Base-by-base conservation (phyloP, 2,888 invertebrate species). In the Drosophila imparisetae region DNA sequence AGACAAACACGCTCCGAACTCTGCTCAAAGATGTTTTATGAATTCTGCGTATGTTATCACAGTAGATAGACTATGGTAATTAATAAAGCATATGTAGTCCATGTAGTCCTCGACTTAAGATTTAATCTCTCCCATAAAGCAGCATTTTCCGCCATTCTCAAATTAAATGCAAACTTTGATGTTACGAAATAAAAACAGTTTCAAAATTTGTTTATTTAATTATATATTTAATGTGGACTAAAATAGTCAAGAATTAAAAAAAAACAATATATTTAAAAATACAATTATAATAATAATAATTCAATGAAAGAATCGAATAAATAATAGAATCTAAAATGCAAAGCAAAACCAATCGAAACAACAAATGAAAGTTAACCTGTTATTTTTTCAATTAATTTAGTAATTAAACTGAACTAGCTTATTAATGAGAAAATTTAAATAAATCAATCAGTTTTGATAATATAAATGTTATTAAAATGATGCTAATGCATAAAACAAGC, bases 1-100 rank as follows among this genome's bases (percentile, higher is more conserved):
- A 58, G 76, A 62, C 78, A 75, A 66, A 71, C 72, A 59, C 32
- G 27, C 27, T 15, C 7, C 3, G 15, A 30, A 15, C 40, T 42
- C 18, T 11, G 34, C 38, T 38, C 53, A 53, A 76, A 67, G 49
- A 49, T 53, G 52, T 34, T 15, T 21, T 38, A 11, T 30, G 32
- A 57, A 66, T 62, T 40, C 24, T 13, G 8, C n/a, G 30, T 6
- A 6, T 30, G n/a, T 34, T 54, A 48, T 54, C 38, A 11, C 18
- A 48, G 32, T 24, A 27, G 8, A 21, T 42, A 11, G 11, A 3
- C 36, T 21, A 52, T 52, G 36, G n/a, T 58, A 67, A 67, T 67
- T 66, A 67, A 66, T 67, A 67, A 34, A 34, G 50, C 57, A 57
- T 30, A 49, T 55, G 55, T 65, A 65, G 50, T 13, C 27, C 18